These are phyloP conservation scores for Charadrius vociferus DNA, from an alignment of 2,113 vertebrate genomes.

Conservation along the genomic window DNA sequence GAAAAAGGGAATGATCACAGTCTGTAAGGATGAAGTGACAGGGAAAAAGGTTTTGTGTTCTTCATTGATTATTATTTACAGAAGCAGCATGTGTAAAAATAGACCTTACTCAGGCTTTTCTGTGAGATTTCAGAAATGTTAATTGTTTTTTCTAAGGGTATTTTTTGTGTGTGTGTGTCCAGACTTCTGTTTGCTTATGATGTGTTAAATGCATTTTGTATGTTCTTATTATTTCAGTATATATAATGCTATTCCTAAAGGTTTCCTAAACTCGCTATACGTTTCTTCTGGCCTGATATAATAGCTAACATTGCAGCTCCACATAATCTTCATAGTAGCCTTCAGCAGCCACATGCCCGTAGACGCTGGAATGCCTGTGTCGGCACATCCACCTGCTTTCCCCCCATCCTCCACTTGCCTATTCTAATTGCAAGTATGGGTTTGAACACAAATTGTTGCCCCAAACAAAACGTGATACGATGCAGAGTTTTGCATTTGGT, in stretches of 20 bases:
- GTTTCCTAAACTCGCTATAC: background rate
- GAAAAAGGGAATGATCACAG: background rate
- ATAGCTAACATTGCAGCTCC: rapidly evolving
- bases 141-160: background rate
- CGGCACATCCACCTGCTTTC: background rate
- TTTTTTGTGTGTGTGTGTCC: background rate
- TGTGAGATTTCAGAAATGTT: background rate
- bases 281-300: background rate
- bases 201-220: background rate
- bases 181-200: background rate
- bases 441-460: background rate
- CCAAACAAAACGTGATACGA: background rate
- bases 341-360: background rate
- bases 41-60: background rate
- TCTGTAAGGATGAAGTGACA: background rate
- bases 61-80: background rate
- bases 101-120: background rate
- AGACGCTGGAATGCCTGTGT: too few relatives aligned
- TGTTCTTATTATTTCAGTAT: background rate
- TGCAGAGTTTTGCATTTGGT: background rate
- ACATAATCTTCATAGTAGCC: background rate
- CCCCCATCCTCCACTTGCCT: background rate
- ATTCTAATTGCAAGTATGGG: background rate
- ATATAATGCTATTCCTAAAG: background rate
- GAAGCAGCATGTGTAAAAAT: background rate